Base-by-base conservation (phyloP, 2,797 vertebrate genomes). In the Psittacula echo region DNA sequence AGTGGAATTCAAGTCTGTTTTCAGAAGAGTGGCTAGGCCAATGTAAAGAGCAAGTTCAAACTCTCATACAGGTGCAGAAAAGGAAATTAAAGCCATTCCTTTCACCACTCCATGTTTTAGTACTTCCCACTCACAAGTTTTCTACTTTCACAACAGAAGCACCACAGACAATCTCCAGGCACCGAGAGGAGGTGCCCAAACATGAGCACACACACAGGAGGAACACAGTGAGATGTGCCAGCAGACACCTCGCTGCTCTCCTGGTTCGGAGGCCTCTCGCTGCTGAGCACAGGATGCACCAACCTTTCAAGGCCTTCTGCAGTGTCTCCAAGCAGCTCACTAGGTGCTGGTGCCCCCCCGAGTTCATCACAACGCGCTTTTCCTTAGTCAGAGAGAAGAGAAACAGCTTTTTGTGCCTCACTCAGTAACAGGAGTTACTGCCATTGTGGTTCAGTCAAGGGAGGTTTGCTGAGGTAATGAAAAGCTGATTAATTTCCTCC, bases 301-400 rank as follows among this genome's bases (percentile, higher is more conserved):
- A 95, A 99, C 99, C 99, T 99, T 99, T 99, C 50, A 99, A 97
- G 7, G 99, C 99, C 96, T 98, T 99, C 97, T 99, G 99, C 95
- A 99, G 96, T 1, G 98, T 99, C 98, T 99, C 99, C 97, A 99
- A 97, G 94, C 99, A 99, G 97, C 98, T 99, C 92, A 99, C 98
- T 96, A 99, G 97, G 93, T 99, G 98, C 87, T 99, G 99, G 97
- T 99, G 99, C 68, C 99, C 99, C 60, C 98, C 98, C 1, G 99
- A 98, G 94, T 99, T 99, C 98, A 99, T 98, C 83, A 98, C 98
- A 58, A 98, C 98, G 17, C 99, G 98, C 74, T 99, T 99, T 97
- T 99, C 99, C 99, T 99, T 85, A 67, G 79, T 53, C 77, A 82
- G 54, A 67, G n/a, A 70, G 71, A 29, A 96, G 76, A 62, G 82